phyloP scores from a whole-genome alignment of 2,113 vertebrate species.

The Ardeotis arabs region DNA sequence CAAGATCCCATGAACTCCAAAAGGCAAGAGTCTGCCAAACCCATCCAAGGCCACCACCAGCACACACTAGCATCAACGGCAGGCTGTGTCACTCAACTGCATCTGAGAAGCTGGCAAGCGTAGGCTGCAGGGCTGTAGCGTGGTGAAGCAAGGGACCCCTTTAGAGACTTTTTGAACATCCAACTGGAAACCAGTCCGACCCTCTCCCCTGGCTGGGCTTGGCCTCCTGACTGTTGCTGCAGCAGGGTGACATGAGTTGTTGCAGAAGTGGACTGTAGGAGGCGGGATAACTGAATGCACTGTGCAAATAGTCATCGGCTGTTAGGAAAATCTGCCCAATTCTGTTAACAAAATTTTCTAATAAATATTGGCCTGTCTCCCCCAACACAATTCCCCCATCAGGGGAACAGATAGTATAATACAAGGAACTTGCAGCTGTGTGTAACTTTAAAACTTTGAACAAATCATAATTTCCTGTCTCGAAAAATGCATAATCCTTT shows the following conservation, averaged over 20 bases:
- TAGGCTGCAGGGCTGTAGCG: not conserved
- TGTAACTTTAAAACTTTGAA: not conserved
- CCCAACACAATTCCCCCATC: rapidly evolving
- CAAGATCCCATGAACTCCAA: not conserved
- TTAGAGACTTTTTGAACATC: not conserved
- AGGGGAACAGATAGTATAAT: not conserved
- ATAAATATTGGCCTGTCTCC: not conserved
- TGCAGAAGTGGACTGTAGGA: not conserved
- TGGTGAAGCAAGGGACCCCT: not conserved
- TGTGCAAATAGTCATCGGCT: not conserved
- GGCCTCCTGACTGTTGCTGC: rapidly evolving
- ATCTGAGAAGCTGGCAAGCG: not conserved
- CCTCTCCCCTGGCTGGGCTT: rapidly evolving
- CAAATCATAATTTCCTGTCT: not conserved
- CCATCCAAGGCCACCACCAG: not conserved
- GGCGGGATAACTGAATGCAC: not conserved
- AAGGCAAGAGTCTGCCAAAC: not conserved
- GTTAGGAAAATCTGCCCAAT: not conserved
- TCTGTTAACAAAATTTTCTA: not conserved
- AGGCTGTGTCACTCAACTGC: not conserved
- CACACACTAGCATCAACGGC: not conserved
- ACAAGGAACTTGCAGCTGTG: not conserved
- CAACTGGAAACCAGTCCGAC: not conserved
- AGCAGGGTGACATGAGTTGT: rapidly evolving
- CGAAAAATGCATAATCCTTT: not conserved